Evolutionary conservation across 2,888 invertebrate species (phyloP), one percentile per base, ranked within the genome.

Genomic region (Euclidia mi): DNA sequence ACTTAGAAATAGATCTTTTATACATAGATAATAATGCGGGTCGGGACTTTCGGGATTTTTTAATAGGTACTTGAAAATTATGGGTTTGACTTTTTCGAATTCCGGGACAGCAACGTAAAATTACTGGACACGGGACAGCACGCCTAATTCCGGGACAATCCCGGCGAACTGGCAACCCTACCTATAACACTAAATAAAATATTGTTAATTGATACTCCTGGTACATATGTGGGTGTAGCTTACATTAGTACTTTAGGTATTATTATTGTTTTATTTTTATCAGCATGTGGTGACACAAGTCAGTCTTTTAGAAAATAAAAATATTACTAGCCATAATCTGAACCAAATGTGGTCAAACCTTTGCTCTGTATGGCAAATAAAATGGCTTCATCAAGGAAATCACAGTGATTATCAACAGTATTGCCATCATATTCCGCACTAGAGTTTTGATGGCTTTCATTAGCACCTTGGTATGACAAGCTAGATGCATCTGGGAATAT

Each of bases 351-450:
- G 15, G 95, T 96, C 32, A 97, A 89, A 20, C 97, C 97, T 87
- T 97, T 97, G 81, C 96, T 96, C 81, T 96, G 95, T 65, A 97
- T 97, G 28, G 97, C 97, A 76, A 95, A 96, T 37, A 96, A 95
- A n/a, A 97, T 96, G n/a, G 97, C 97, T 44, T 96, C 95, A 88
- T 96, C 96, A 66, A 97, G 87, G 78, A 97, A 96, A 77, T 96
- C 96, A 82, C 87, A 92, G 65, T 93, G 88, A 76, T 79, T 82
- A n/a, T 81, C 82, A 28, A 71, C 70, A 42, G 79, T 78, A 7
- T 80, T 79, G 75, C 72, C 71, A 79, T 64, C 61, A 55, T 40
- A 62, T 12, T 79, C 81, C 63, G 70, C 70, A 56, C 69, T 75
- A 9, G 77, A 70, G 42, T 71, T 71, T 62, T 81, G 82, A 18